These are phyloP conservation scores for Basileuterus tristriatus DNA, from an alignment of 2,797 vertebrate genomes.

Conservation along the genomic window DNA sequence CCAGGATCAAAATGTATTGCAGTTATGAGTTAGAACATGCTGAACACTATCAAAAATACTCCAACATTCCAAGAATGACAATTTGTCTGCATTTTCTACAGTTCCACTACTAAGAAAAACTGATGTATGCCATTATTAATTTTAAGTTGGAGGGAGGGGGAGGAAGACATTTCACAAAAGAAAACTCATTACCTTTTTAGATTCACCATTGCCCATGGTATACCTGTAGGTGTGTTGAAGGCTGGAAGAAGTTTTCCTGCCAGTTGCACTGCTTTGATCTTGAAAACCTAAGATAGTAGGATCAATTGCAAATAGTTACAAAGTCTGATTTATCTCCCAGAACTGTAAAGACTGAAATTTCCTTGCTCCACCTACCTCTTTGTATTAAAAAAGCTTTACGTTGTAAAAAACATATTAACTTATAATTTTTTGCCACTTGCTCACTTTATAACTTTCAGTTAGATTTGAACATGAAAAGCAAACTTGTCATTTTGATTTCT, in stretches of 20 bases:
- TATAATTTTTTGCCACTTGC: neutral
- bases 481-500: constrained; percentile 30
- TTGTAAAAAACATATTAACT: neutral
- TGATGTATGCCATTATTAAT: neutral
- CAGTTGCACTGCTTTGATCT: constrained; percentile 93
- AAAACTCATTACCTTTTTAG: constrained; percentile 88
- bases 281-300: constrained; percentile 86
- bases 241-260: constrained; percentile 97
- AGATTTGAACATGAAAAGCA: neutral
- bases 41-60: neutral
- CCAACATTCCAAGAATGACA: neutral
- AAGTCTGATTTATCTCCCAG: neutral
- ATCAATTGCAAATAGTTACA: constrained; percentile 49
- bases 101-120: neutral
- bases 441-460: neutral
- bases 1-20: neutral
- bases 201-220: constrained; percentile 99
- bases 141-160: neutral
- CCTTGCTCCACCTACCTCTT: neutral
- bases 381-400: neutral
- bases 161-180: neutral
- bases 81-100: neutral
- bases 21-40: neutral
- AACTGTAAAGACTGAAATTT: neutral
- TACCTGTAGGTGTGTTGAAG: constrained; percentile 97